phyloP scores from a whole-genome alignment of 2,888 invertebrate genomes.

The Byasa hedistus region DNA sequence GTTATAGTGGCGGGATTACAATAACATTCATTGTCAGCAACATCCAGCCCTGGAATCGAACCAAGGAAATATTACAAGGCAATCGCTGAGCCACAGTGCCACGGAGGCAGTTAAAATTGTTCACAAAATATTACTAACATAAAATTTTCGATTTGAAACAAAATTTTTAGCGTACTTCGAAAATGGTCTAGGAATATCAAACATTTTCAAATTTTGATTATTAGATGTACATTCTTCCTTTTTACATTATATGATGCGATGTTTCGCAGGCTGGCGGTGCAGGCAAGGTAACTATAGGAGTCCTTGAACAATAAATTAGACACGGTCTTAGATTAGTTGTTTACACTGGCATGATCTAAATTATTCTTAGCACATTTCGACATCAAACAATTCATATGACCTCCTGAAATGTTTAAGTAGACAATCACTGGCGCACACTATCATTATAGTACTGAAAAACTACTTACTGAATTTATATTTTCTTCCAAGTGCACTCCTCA shows the following conservation, averaged over 20 bases:
- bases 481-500: constrained; percentile 22
- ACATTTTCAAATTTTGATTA: constrained; percentile 3
- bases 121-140: too few species aligned
- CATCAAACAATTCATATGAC: constrained; percentile 46
- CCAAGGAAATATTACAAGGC: too few species aligned
- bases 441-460: constrained; percentile 15
- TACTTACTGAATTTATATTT: constrained; percentile 18
- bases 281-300: constrained; percentile 69
- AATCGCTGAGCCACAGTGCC: too few species aligned
- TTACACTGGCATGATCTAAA: constrained; percentile 59
- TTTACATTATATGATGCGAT: constrained; percentile 37
- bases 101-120: too few species aligned
- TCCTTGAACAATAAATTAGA: constrained; percentile 41
- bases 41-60: too few species aligned
- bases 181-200: not conserved
- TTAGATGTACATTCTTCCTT: constrained; percentile 5
- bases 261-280: constrained; percentile 75
- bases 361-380: constrained; percentile 46
- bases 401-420: constrained; percentile 20
- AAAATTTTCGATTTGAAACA: too few species aligned
- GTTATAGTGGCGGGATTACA: too few species aligned
- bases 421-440: constrained; percentile 16
- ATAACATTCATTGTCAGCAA: too few species aligned
- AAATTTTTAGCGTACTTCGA: too few species aligned
- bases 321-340: constrained; percentile 52